Conservation (phyloP, 2,888 invertebrate species). For the Pheosia gnoma region DNA sequence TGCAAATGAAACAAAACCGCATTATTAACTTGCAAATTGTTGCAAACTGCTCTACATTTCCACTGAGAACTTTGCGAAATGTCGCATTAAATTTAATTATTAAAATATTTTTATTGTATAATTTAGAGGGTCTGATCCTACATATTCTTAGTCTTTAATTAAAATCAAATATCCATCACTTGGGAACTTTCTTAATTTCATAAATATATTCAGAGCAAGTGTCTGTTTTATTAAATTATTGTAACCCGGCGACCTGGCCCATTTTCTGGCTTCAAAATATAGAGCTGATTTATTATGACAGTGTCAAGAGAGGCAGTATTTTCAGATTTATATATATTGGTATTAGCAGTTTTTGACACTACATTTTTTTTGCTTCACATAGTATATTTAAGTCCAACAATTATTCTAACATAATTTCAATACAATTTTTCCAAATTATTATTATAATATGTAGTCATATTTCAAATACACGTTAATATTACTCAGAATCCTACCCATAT, state of each 20-base stretch:
- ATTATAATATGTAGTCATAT: not conserved
- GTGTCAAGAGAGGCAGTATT: not conserved
- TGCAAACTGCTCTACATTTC: not conserved
- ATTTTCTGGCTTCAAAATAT: constrained; percentile 2
- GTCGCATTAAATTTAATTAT: not conserved
- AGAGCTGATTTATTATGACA: constrained; percentile 20
- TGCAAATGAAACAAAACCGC: not conserved
- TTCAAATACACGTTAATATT: not conserved
- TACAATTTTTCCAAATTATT: too few relatives aligned
- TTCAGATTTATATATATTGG: not conserved
- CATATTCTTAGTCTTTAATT: constrained; percentile 22
- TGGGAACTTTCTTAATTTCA: constrained; percentile 34
- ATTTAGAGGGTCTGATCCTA: not conserved
- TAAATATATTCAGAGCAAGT: constrained; percentile 34
- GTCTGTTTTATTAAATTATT: constrained; percentile 10
- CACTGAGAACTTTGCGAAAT: not conserved
- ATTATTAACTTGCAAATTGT: not conserved
- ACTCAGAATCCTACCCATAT: not conserved
- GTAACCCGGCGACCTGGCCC: not conserved
- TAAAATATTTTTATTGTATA: not conserved
- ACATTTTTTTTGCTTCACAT: not conserved
- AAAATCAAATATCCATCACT: constrained; percentile 32
- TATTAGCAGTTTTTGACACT: not conserved
- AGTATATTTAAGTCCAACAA: too few relatives aligned
- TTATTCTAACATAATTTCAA: too few relatives aligned